phyloP scores from a whole-genome alignment of 2,888 invertebrate species.

The Drosophila macrospina region DNA sequence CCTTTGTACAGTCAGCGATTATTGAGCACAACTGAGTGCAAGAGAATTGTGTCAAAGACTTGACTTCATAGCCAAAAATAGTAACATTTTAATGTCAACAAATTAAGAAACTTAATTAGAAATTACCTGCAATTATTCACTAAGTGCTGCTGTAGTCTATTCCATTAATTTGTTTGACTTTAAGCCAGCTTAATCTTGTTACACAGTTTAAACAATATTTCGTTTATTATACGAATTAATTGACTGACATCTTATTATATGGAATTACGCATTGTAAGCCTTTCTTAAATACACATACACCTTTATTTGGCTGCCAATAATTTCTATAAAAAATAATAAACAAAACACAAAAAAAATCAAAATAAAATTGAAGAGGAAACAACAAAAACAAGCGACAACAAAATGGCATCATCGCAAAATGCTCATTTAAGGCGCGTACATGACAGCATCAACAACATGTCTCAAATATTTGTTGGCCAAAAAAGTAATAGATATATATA shows the following conservation, averaged over 20 bases:
- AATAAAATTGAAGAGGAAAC: background rate
- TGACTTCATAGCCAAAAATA: background rate
- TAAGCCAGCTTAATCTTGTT: background rate
- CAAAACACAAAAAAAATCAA: background rate
- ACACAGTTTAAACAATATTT: background rate
- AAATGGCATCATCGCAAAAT: constrained; percentile 73
- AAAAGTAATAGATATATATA: constrained; percentile 33
- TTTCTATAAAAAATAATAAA: constrained; percentile 31
- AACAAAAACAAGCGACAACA: constrained; percentile 49
- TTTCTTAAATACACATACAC: constrained; percentile 42
- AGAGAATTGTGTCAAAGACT: background rate
- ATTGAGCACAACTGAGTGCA: background rate
- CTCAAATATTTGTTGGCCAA: constrained; percentile 63
- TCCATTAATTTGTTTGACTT: background rate
- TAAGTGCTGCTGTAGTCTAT: no score
- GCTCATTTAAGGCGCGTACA: constrained; percentile 75
- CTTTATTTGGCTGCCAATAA: constrained; percentile 37
- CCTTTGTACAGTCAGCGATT: constrained; percentile 13
- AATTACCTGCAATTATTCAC: no score
- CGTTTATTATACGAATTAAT: constrained; percentile 5
- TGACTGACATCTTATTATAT: constrained; percentile 38
- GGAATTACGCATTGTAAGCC: constrained; percentile 40
- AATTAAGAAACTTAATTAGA: no score
- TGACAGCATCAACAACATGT: constrained; percentile 72
- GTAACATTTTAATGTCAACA: background rate